These are phyloP conservation scores for Ricordea florida DNA, from an alignment of 92 coral and sea anemone species.

Conservation along the genomic window DNA sequence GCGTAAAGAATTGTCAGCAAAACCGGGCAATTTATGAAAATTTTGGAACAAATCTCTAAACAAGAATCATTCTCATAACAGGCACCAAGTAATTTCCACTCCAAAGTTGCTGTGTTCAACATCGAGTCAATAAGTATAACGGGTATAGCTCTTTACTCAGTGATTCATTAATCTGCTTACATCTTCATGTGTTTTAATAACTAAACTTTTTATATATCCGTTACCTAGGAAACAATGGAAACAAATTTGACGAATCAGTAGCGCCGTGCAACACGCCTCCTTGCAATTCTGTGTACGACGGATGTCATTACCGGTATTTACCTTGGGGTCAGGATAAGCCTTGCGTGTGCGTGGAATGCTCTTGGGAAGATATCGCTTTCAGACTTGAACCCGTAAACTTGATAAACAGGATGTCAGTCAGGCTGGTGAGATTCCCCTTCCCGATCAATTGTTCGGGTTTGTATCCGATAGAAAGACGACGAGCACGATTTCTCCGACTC, in stretches of 20 bases:
- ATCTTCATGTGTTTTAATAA: neutral
- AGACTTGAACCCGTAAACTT: constrained; percentile 87
- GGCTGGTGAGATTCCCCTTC: constrained; percentile 89
- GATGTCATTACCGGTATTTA: constrained; percentile 79
- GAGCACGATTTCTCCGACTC: no score
- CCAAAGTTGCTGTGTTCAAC: no score
- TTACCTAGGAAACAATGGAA: constrained; percentile 86
- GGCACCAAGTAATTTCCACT: no score
- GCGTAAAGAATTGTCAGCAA: no score
- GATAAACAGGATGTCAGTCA: constrained; percentile 59
- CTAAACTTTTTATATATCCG: neutral
- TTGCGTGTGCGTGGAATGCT: constrained; percentile 82
- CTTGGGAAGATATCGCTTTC: constrained; percentile 90
- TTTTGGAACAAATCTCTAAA: no score
- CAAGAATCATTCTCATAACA: no score
- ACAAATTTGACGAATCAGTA: constrained; percentile 93
- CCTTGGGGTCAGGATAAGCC: constrained; percentile 98
- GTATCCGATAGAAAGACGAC: no score
- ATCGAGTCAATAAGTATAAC: no score
- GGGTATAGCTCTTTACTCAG: no score
- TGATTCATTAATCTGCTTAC: no score
- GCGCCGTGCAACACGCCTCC: constrained; percentile 96
- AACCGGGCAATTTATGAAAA: no score
- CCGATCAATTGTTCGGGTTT: no score
- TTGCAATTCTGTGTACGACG: constrained; percentile 85